A percentile compares a stretch with the other conserved stretches of the same genome.
Conservation (phyloP, 1,140 invertebrate species). For the Lucilia cuprina region DNA sequence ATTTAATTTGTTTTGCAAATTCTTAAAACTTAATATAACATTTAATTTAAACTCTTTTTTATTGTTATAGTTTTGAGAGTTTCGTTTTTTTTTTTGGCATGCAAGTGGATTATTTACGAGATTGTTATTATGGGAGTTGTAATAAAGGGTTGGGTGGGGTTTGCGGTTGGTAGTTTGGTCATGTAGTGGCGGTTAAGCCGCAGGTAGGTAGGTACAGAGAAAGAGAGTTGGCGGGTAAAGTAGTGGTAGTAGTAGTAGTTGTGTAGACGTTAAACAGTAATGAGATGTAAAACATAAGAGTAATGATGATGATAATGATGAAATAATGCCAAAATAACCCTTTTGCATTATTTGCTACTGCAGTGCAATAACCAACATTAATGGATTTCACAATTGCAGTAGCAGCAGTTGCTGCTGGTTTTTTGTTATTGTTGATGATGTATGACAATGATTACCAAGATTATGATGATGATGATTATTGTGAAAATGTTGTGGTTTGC, state of each 20-base stretch:
- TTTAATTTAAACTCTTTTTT: too few relatives aligned
- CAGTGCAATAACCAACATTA: background rate
- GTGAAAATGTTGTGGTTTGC: background rate
- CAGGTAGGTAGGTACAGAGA: background rate
- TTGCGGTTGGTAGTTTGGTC: background rate
- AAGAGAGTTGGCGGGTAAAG: too few relatives aligned
- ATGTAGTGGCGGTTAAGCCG: background rate
- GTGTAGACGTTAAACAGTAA: conserved; percentile 5
- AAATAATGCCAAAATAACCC: background rate
- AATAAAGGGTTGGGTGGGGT: background rate
- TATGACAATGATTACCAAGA: background rate
- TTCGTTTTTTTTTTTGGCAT: background rate
- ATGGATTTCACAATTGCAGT: background rate
- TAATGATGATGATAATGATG: background rate
- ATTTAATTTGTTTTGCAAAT: too few relatives aligned
- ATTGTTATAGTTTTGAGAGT: too few relatives aligned
- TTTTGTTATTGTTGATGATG: background rate
- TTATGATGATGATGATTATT: background rate
- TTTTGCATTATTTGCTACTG: background rate
- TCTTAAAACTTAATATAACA: too few relatives aligned
- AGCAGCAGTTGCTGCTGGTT: background rate
- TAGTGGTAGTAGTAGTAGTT: background rate
- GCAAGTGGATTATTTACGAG: background rate
- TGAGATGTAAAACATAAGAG: conserved; percentile 21
- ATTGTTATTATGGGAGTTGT: background rate